Conservation (phyloP, 2,888 invertebrate species). For the Acrobasis suavella region DNA sequence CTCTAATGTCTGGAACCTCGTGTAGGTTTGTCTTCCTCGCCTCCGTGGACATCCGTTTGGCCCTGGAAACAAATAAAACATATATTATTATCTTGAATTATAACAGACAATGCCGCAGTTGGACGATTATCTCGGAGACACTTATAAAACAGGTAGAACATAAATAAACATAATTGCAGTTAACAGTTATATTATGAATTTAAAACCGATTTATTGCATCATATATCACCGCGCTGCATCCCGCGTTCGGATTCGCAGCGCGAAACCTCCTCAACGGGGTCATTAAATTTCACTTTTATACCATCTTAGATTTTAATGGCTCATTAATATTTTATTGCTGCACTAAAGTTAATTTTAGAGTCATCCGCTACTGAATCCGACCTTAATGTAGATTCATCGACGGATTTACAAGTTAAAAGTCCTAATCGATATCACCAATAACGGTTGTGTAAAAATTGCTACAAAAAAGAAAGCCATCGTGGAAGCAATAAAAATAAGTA, state of each 20-base stretch:
- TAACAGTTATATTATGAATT: slow-evolving; percentile 52
- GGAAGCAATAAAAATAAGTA: slow-evolving; percentile 53
- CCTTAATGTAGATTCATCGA: slow-evolving; percentile 64
- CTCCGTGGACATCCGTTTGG: slow-evolving; percentile 97
- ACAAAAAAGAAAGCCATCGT: slow-evolving; percentile 35
- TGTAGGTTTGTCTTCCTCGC: slow-evolving; percentile 98
- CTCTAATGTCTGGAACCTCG: slow-evolving; percentile 98
- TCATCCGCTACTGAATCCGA: slow-evolving; percentile 73
- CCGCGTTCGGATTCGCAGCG: slow-evolving; percentile 58
- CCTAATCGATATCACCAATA: slow-evolving; percentile 30
- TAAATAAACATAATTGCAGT: slow-evolving; percentile 41
- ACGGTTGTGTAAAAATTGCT: slow-evolving; percentile 28
- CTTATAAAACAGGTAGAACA: slow-evolving; percentile 21
- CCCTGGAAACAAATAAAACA: slow-evolving; percentile 85
- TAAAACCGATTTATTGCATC: slow-evolving; percentile 68
- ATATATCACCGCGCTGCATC: slow-evolving; percentile 65
- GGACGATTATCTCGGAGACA: slow-evolving; percentile 15
- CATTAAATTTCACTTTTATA: slow-evolving; percentile 80
- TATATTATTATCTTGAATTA: slow-evolving; percentile 34
- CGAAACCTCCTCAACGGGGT: slow-evolving; percentile 62
- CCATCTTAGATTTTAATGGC: slow-evolving; percentile 78
- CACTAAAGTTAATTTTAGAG: slow-evolving; percentile 78
- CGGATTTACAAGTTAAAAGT: slow-evolving; percentile 39
- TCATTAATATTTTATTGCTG: slow-evolving; percentile 78
- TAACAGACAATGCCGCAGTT: slow-evolving; percentile 3